Evolutionary conservation across 2,113 vertebrate genomes (phyloP), one percentile per base, ranked within the genome.

Genomic region (Cephalopholis sonnerati): DNA sequence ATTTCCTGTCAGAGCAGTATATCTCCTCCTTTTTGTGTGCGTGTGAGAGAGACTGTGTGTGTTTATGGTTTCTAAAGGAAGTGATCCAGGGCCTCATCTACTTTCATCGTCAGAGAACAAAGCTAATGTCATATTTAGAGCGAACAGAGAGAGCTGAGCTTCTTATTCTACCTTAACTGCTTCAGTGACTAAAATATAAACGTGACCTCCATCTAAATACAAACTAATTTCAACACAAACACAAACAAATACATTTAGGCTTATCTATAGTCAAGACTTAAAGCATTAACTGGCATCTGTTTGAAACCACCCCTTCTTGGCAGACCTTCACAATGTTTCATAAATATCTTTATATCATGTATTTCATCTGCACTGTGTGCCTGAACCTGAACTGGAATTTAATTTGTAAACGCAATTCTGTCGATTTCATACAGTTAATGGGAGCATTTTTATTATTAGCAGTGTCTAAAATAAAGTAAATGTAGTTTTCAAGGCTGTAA

Each of bases 1-100:
- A 82, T 39, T 92, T 93, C 92, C 92, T 92, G 92, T 78, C 76
- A 51, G 0, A 50, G 50, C 77, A 36, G 20, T 15, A 68, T 48
- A 18, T 66, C 32, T 25, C 17, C 24, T 27, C 50, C 18, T 57
- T 10, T 46, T 0, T 59, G 32, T 36, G 32, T 44, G 41, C 10
- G 48, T 54, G 62, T 62, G 46, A 53, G 39, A n/a, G 12, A 24
- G n/a, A 48, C 25, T 67, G 66, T 53, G 51, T 55, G 68, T 71
- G 32, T 15, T 4, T 32, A 27, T 71, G 75, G 75, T 82, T 88
- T 74, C 18, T 59, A 74, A 55, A 86, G 90, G 91, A 91, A 91
- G 86, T 87, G 88, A 86, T 90, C 75, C 86, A 88, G 84, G 74
- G 80, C 83, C 87, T 55, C 1, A 22, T 57, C 20, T 32, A 10